phyloP scores from a whole-genome alignment of 2,888 invertebrate genomes.

The Hololepta plana region DNA sequence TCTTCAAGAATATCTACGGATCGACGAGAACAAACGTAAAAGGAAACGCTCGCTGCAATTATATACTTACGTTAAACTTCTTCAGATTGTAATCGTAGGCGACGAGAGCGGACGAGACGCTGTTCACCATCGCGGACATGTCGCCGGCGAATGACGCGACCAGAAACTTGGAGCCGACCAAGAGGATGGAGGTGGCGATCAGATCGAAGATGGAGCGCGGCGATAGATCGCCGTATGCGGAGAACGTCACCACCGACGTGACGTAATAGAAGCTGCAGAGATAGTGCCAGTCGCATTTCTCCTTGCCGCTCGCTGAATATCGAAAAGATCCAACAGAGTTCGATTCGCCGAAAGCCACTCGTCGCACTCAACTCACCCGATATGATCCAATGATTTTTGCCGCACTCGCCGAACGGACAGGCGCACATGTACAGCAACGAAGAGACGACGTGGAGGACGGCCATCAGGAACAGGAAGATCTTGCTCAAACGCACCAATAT shows the following conservation, averaged over 20 bases:
- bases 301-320: slow-evolving; percentile 3
- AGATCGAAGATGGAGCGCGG: slow-evolving; percentile 10
- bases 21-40: not conserved
- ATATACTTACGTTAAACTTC: slow-evolving; percentile 9
- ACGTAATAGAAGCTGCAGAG: slow-evolving; percentile 10
- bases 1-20: slow-evolving; percentile 11
- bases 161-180: slow-evolving; percentile 10
- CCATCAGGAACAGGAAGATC: slow-evolving; percentile 10
- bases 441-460: slow-evolving; percentile 11
- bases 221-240: slow-evolving; percentile 10
- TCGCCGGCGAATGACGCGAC: slow-evolving; percentile 11
- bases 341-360: no score
- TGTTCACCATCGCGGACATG: slow-evolving; percentile 12
- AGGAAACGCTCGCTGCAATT: not conserved
- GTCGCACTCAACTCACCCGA: no score
- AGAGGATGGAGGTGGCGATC: slow-evolving; percentile 8
- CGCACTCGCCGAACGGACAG: slow-evolving; percentile 8
- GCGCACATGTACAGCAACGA: slow-evolving; percentile 11
- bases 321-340: no score
- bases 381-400: slow-evolving; percentile 6
- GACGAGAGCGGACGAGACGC: slow-evolving; percentile 10
- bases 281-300: slow-evolving; percentile 8
- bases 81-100: slow-evolving; percentile 10
- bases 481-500: slow-evolving; percentile 11
- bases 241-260: slow-evolving; percentile 9